Evolutionary conservation across 2,113 vertebrate species (phyloP).

Genomic region (Mugil cephalus): DNA sequence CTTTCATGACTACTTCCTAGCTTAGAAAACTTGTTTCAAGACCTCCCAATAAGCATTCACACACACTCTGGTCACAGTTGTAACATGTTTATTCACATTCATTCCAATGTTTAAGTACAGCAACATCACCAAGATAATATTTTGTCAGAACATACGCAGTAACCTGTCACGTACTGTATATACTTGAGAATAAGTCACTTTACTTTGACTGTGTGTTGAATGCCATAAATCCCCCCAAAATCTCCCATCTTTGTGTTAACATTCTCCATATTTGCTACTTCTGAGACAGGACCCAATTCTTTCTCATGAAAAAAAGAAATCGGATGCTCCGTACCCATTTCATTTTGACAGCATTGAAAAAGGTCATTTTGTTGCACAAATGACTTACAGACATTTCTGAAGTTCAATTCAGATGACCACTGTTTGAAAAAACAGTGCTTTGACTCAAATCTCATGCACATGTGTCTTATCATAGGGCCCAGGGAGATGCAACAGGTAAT

Average conservation of each 20-base stretch:
- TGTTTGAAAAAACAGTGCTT: conserved; percentile 35
- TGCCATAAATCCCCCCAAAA: not conserved
- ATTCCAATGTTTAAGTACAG: too few species aligned
- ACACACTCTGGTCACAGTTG: too few species aligned
- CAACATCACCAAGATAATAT: too few species aligned
- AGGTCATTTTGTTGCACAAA: conserved; percentile 19
- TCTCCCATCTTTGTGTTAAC: conserved; percentile 16
- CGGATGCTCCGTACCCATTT: conserved; percentile 15
- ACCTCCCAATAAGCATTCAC: too few species aligned
- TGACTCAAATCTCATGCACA: conserved; percentile 38
- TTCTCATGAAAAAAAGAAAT: conserved; percentile 22
- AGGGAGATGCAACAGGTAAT: conserved; percentile 33
- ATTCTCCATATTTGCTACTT: conserved; percentile 17
- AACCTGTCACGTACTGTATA: too few species aligned
- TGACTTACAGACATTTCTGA: conserved; percentile 30
- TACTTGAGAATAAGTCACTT: conserved; percentile 1
- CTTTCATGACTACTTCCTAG: too few species aligned
- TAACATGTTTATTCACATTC: too few species aligned
- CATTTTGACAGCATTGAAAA: conserved; percentile 40
- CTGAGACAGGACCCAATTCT: conserved; percentile 18
- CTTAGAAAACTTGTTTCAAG: too few species aligned
- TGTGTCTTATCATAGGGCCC: conserved; percentile 38
- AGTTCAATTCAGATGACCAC: conserved; percentile 16
- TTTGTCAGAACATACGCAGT: too few species aligned
- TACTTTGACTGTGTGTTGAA: not conserved